Base-by-base conservation (phyloP, 53 echinoderm and acorn worm genomes). In the Temnopleurus reevesii region DNA sequence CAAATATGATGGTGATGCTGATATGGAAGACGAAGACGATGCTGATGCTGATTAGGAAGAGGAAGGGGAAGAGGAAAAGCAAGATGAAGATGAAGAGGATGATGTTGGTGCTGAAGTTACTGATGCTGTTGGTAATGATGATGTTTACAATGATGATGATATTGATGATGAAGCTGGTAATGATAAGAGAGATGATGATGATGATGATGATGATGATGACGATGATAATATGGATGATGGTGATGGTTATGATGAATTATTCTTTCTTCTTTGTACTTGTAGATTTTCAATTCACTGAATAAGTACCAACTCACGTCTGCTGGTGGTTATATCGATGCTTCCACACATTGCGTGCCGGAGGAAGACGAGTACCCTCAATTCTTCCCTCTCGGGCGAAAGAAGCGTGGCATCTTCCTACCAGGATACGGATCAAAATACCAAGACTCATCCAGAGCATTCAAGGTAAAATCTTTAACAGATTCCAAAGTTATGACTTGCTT, bases 391-490 rank as follows among this genome's bases (percentile, higher is more conserved):
- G 88, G 88, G 1, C 88, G 88, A 19, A 87, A 46, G 88, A 87
- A 66, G 36, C 49, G 88, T 18, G 53, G 88, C 17, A 27, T 46
- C 91, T 56, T 60, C 91, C 60, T 80, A 3, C 90, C 92, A 4
- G 89, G 90, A 23, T 82, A 85, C 8, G 87, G 45, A 4, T 55
- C 89, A n/a, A 77, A 84, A 24, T 57, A 86, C 45, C 59, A 86
- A 18, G 95, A 95, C 27, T 92, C 91, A 2, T 95, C 95, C 15
- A 89, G 90, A 54, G 91, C 95, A 21, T 95, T 95, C 77, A 90
- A 66, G 89, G 95, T 94, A 31, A 76, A 49, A 23, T 31, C 51
- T 31, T 38, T 2, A 71, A 71, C 2, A 71, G 19, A 12, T n/a
- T n/a, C n/a, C n/a, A n/a, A n/a, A n/a, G n/a, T n/a, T n/a, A n/a